phyloP scores from a whole-genome alignment of 2,113 vertebrate species.

The Embiotoca jacksoni region DNA sequence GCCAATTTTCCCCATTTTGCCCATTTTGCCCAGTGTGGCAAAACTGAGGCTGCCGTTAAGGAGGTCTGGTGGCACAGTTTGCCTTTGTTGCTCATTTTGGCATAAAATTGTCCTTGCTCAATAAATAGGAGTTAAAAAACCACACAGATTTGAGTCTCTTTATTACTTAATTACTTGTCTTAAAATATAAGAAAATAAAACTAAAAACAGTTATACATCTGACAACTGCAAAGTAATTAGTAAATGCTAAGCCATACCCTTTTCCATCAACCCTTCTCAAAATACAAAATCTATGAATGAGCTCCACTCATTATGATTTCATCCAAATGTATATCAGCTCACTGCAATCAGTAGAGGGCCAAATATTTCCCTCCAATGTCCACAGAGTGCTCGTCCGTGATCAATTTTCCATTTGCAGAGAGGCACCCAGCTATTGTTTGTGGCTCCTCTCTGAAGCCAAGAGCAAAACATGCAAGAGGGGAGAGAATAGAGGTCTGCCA shows the following conservation, averaged over 20 bases:
- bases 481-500: constrained; percentile 33
- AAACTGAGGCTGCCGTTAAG: background rate
- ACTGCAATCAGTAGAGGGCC: background rate
- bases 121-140: background rate
- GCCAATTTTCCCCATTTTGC: no score
- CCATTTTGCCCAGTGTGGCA: background rate
- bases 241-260: no score
- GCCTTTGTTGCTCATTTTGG: background rate
- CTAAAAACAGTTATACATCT: no score
- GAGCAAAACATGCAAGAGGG: constrained; percentile 34
- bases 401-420: constrained; percentile 51
- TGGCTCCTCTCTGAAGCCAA: constrained; percentile 51
- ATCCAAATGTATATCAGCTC: constrained; percentile 3
- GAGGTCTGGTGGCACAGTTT: background rate
- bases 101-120: background rate
- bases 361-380: constrained; percentile 34
- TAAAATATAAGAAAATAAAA: no score
- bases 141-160: no score
- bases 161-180: no score
- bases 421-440: constrained; percentile 42
- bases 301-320: no score
- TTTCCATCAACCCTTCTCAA: no score
- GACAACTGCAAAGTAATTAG: no score
- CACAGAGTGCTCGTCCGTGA: constrained; percentile 36
- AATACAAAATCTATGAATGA: no score